Conservation (phyloP, 2,113 vertebrate species). For the Machaerirhynchus nigripectus region DNA sequence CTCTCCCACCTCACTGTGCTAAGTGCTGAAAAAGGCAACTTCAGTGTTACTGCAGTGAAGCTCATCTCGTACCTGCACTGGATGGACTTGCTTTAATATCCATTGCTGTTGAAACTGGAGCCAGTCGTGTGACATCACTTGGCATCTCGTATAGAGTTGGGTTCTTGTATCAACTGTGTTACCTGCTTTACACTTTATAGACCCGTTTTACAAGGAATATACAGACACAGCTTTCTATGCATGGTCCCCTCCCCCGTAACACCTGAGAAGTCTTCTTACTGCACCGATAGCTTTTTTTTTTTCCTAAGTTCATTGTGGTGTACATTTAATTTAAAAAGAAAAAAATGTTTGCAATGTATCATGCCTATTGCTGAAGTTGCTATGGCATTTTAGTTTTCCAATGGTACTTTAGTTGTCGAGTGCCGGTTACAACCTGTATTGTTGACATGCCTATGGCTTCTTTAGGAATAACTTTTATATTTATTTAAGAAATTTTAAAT, state of each 20-base stretch:
- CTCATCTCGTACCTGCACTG: slow-evolving; percentile 65
- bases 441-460: slow-evolving; percentile 77
- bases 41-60: slow-evolving; percentile 67
- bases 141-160: slow-evolving; percentile 48
- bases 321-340: slow-evolving; percentile 68
- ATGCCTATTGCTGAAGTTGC: slow-evolving; percentile 70
- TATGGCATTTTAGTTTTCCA: slow-evolving; percentile 66
- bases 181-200: slow-evolving; percentile 67
- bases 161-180: slow-evolving; percentile 58
- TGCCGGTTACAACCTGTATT: slow-evolving; percentile 75
- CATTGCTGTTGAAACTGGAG: slow-evolving; percentile 66
- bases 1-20: slow-evolving; percentile 57
- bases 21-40: slow-evolving; percentile 71
- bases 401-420: slow-evolving; percentile 78
- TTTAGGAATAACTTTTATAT: slow-evolving; percentile 84
- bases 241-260: slow-evolving; percentile 40
- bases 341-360: slow-evolving; percentile 60
- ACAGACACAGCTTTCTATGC: slow-evolving; percentile 74
- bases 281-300: slow-evolving; percentile 47
- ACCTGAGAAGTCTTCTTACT: slow-evolving; percentile 51
- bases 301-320: slow-evolving; percentile 40
- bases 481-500: slow-evolving; percentile 87
- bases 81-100: slow-evolving; percentile 41
- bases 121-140: neutral
- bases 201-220: slow-evolving; percentile 53